Base-by-base conservation (phyloP, 2,797 vertebrate species). In the Graptemys geographica region DNA sequence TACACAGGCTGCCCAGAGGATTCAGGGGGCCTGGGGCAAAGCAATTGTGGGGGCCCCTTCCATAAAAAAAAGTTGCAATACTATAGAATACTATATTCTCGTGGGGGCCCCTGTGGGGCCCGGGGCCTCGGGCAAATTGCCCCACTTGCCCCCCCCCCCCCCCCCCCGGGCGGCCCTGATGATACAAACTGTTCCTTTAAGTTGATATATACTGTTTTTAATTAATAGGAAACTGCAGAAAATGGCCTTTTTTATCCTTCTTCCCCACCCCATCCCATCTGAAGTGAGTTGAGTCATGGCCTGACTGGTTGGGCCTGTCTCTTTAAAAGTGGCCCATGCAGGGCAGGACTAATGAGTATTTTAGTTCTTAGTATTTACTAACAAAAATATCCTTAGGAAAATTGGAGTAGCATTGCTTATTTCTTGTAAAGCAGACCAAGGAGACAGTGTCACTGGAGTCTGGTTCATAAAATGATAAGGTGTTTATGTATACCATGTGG, bases 391-490 rank as follows among this genome's bases (percentile, higher is more conserved):
- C 4, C 6, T 82, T 91, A n/a, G 55, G 95, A 83, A 85, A 92
- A 95, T 92, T 51, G 74, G 55, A 95, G 25, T 0, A 65, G 2
- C 69, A 37, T 89, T 93, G 95, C 49, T 89, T 47, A 81, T 31
- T 91, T 23, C 87, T 90, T 72, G 37, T 25, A 72, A 72, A 72
- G 69, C 59, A 44, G 74, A 47, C 27, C 27, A 18, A 27, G 25
- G 84, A 59, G 83, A 53, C n/a, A 57, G 92, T 27, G 62, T 86
- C 47, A 31, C 25, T 49, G 27, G 74, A 49, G 74, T 78, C 79
- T 37, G 59, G 55, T 93, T 56, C 41, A 91, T 93, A 94, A 94
- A 96, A 86, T 62, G 8, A 94, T 92, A 94, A 94, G 56, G 51
- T 84, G 0, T 91, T 94, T 93, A 92, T 87, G 91, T 95, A 83